Base-by-base conservation (phyloP, 2,888 invertebrate species). In the Palloptera scutellata region DNA sequence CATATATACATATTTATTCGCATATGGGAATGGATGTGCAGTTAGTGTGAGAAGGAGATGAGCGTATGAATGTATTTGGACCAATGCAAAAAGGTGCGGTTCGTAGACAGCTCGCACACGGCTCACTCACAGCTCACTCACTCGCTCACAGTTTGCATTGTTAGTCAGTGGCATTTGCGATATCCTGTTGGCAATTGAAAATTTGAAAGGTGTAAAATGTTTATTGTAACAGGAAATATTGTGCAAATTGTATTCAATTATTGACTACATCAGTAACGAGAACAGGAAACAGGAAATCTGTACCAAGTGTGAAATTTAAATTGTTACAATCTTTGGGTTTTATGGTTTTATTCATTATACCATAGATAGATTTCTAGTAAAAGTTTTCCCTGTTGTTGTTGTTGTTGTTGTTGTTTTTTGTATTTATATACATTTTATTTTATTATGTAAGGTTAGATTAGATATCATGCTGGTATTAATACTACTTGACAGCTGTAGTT, bases 81-180 rank as follows among this genome's bases (percentile, higher is more conserved):
- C 60, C 64, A 67, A 67, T 68, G 69, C 55, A 52, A 67, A 53
- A 57, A 63, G n/a, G 62, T 8, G 53, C 53, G 54, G 45, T 20
- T 43, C 11, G n/a, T 17, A 20, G 63, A 13, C 55, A 54, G 8
- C 15, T 2, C 15, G 30, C n/a, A n/a, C n/a, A n/a, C n/a, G n/a
- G n/a, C n/a, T n/a, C n/a, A n/a, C n/a, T n/a, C n/a, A n/a, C n/a
- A n/a, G n/a, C n/a, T n/a, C n/a, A 11, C 40, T 51, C 54, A 42
- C 4, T 12, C 52, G 6, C 6, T 30, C 30, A 30, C 30, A 30
- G 30, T 30, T 30, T 2, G 30, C 6, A 30, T 30, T 30, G 30
- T 62, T n/a, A 61, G 73, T 74, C 73, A 74, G 75, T 71, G 74
- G 75, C 73, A 72, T 75, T 70, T 75, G 73, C 73, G 69, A 73